Base-by-base conservation (phyloP, 2,888 invertebrate species). In the Stenodera caucasica region DNA sequence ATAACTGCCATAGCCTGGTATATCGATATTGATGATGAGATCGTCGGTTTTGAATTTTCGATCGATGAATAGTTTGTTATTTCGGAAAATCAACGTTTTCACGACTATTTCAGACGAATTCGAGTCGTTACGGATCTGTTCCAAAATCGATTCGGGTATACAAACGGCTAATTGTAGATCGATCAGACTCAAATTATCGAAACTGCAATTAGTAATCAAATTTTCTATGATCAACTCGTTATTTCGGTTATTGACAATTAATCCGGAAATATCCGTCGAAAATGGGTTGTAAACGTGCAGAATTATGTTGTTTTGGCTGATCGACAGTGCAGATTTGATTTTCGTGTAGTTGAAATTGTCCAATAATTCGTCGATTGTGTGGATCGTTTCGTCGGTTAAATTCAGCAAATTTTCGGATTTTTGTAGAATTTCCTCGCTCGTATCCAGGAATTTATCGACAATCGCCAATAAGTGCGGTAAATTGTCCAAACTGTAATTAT, bases 381-480 rank as follows among this genome's bases (percentile, higher is more conserved):
- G 86, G 54, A 89, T 77, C 63, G 88, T 81, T 12, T 83, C 82
- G 74, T 88, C 88, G 1, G 88, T 88, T 14, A 87, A 84, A 77
- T 89, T 88, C 57, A 89, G 80, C 9, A 67, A 45, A 21, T 81
- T 82, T 77, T 85, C 85, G 0, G 86, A 82, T 68, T 83, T 75
- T 59, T 66, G 63, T 40, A 78, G 60, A 6, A 66, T 58, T 14
- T 60, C 50, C 0, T 37, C 45, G 49, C 75, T 66, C 2, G 67
- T 63, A 9, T 67, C 60, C 35, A 77, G 57, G 15, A 80, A 37
- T 74, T 84, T 83, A 71, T 88, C 84, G 74, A 85, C 79, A 14
- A 82, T 80, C 77, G 82, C 81, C 1, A 83, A 81, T 33, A 84
- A 80, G 61, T 84, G 81, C 9, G 40, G 15, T 37, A 51, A 14